Percentiles rank a stretch among this genome's conserved stretches.
These are phyloP conservation scores for Sinopyrophorus schimmeli DNA, from an alignment of 2,888 invertebrate genomes.

Conservation along the genomic window DNA sequence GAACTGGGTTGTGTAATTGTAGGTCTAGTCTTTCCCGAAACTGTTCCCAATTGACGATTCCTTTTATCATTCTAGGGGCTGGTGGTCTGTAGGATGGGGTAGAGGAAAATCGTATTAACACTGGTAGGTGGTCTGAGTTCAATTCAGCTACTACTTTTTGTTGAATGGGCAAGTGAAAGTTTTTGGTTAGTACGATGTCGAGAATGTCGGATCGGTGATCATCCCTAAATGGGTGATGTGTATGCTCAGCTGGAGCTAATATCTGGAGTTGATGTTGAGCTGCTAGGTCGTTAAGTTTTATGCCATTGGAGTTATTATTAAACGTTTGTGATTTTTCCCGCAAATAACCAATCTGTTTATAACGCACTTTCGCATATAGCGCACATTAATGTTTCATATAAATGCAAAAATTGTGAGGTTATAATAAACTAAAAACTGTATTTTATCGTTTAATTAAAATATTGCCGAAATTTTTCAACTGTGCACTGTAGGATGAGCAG, in stretches of 20 bases:
- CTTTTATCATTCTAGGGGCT: conserved; percentile 5
- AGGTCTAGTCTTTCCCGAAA: conserved; percentile 1
- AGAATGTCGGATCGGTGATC: background rate
- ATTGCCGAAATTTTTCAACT: too few species aligned
- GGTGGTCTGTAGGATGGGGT: background rate
- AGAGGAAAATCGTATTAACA: background rate
- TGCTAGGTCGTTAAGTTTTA: too few species aligned
- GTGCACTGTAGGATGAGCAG: too few species aligned
- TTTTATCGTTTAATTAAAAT: too few species aligned
- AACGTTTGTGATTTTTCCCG: too few species aligned
- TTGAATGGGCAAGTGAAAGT: conserved; percentile 1
- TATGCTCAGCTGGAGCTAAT: background rate
- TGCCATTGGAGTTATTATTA: too few species aligned
- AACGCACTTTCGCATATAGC: too few species aligned
- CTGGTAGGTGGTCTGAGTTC: background rate
- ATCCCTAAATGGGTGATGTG: background rate
- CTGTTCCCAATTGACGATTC: conserved; percentile 1
- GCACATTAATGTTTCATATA: too few species aligned
- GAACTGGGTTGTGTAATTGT: conserved; percentile 1
- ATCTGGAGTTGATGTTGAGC: too few species aligned
- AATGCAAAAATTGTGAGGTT: too few species aligned
- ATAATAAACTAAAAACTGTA: too few species aligned
- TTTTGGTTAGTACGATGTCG: background rate
- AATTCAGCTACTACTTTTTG: conserved; percentile 2
- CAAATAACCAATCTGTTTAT: too few species aligned